Evolutionary conservation across 2,113 vertebrate genomes (phyloP).

Genomic region (Cheirogaleus medius): DNA sequence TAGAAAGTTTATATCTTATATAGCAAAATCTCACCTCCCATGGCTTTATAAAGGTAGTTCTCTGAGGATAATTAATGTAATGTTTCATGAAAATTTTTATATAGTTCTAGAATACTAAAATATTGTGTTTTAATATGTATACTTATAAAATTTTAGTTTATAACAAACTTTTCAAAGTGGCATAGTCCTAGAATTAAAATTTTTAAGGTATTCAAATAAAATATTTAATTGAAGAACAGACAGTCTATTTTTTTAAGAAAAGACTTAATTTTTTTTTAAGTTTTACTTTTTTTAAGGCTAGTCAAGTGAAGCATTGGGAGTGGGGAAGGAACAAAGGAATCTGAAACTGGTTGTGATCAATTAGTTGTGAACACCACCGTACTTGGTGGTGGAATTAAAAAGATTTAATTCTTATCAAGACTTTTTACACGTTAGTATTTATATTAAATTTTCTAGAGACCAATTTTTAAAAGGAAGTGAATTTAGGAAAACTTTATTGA

Average conservation of each 20-base stretch:
- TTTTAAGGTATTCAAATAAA: neutral
- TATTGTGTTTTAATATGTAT: neutral
- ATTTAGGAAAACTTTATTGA: slow-evolving; percentile 28
- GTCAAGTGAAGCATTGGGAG: no score
- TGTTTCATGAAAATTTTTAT: neutral
- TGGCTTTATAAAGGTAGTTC: neutral
- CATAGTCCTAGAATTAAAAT: neutral
- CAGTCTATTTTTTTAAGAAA: neutral
- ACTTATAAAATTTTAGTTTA: neutral
- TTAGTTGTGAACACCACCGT: no score
- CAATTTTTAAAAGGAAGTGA: neutral
- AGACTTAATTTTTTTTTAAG: neutral
- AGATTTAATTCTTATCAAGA: neutral
- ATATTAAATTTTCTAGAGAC: slow-evolving; percentile 11
- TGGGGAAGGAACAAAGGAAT: no score
- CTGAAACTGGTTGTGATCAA: no score
- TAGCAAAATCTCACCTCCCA: neutral
- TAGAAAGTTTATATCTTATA: neutral
- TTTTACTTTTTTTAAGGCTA: no score
- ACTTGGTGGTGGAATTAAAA: no score
- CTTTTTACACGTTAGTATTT: neutral
- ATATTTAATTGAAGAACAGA: neutral
- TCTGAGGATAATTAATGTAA: neutral
- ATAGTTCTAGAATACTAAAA: neutral
- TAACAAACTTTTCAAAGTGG: neutral